phyloP scores from a whole-genome alignment of 1,140 invertebrate species.

The Caenorhabditis brenneri region DNA sequence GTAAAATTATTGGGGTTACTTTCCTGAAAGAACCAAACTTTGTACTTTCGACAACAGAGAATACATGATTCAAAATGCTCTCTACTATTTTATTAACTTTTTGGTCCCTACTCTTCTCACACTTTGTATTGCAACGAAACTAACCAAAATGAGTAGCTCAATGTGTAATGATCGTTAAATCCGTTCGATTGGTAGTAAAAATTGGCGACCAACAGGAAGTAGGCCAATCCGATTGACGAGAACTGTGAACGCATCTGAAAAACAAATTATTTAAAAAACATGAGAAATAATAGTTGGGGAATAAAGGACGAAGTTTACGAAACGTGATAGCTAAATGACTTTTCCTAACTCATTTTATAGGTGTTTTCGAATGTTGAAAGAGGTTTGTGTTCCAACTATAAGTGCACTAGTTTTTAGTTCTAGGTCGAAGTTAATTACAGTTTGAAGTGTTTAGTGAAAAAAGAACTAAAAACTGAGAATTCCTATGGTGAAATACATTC shows the following conservation, averaged over 20 bases:
- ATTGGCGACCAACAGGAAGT: slow-evolving; percentile 38
- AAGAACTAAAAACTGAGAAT: too few relatives aligned
- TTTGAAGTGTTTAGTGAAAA: background rate
- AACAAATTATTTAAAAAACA: background rate
- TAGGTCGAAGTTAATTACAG: background rate
- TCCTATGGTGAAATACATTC: too few relatives aligned
- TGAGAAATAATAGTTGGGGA: too few relatives aligned
- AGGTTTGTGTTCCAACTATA: background rate
- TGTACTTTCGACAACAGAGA: background rate
- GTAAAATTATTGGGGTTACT: slow-evolving; percentile 21
- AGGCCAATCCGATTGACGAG: slow-evolving; percentile 29
- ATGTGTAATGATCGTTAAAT: slow-evolving; percentile 41
- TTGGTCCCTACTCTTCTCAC: too few relatives aligned
- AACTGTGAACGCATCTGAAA: slow-evolving; percentile 40
- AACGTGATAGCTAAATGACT: background rate
- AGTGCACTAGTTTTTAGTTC: background rate
- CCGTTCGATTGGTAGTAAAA: slow-evolving; percentile 49
- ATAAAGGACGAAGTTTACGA: too few relatives aligned
- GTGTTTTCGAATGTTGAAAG: background rate
- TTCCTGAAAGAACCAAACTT: slow-evolving; percentile 25
- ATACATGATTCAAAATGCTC: too few relatives aligned
- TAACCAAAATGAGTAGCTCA: slow-evolving; percentile 45
- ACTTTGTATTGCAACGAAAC: background rate
- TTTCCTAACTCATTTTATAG: background rate
- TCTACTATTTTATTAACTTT: background rate